phyloP scores from a whole-genome alignment of 2,113 vertebrate genomes.

The Oxygymnocypris stewartii region DNA sequence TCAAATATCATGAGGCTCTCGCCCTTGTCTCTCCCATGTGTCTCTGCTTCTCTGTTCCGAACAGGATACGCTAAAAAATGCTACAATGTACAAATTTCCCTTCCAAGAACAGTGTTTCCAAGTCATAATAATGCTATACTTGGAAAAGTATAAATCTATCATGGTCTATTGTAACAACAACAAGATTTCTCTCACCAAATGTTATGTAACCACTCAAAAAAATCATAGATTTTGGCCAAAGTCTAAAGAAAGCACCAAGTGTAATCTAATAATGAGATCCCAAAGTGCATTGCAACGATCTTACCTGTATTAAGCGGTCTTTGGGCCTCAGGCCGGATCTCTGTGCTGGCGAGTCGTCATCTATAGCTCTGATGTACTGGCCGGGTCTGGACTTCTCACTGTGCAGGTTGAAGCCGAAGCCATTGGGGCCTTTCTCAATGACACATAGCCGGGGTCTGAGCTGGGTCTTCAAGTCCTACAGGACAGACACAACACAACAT shows the following conservation, averaged over 20 bases:
- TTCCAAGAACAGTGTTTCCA: conserved; percentile 29
- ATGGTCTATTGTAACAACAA: background rate
- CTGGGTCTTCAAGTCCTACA: conserved; percentile 59
- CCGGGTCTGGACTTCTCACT: conserved; percentile 90
- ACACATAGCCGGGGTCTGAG: conserved; percentile 88
- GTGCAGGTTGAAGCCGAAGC: conserved; percentile 97
- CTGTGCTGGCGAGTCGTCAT: conserved; percentile 83
- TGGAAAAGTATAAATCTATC: conserved; percentile 17
- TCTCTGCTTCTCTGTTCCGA: background rate
- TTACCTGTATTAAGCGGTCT: conserved; percentile 90
- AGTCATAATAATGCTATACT: background rate
- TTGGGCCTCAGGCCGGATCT: conserved; percentile 84
- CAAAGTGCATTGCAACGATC: background rate
- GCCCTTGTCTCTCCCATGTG: background rate
- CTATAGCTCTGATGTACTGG: conserved; percentile 92
- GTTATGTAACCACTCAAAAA: too few species aligned
- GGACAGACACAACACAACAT: conserved; percentile 10
- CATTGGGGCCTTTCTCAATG: conserved; percentile 81
- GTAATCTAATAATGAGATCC: background rate
- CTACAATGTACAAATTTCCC: conserved; percentile 29
- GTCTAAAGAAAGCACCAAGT: too few species aligned
- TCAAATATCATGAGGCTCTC: background rate
- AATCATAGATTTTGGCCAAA: too few species aligned
- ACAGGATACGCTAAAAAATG: conserved; percentile 10
- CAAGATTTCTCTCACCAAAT: background rate